A percentile compares a stretch with the other conserved stretches of the same genome.
Evolutionary conservation across 1,140 invertebrate genomes (phyloP).

Genomic region (Asbolus verrucosus): DNA sequence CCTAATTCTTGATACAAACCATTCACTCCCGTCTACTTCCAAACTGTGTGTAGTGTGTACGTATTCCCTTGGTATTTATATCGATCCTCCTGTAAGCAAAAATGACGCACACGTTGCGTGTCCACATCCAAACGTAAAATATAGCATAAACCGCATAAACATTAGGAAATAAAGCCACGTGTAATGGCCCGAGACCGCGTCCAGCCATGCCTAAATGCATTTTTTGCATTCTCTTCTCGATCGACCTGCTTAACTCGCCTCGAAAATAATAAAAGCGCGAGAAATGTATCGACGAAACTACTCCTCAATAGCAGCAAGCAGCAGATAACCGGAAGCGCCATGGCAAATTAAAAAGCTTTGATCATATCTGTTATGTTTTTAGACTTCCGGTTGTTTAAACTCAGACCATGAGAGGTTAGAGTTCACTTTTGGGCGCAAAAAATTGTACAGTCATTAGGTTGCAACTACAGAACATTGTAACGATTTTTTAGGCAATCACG

Average conservation of each 20-base stretch:
- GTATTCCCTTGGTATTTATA: slow-evolving; percentile 45
- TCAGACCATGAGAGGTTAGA: slow-evolving; percentile 8
- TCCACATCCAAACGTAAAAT: slow-evolving; percentile 34
- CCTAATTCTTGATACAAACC: too few relatives aligned
- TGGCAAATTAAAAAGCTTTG: slow-evolving; percentile 20
- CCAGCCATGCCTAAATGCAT: slow-evolving; percentile 22
- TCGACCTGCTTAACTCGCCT: not conserved
- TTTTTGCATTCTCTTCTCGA: slow-evolving; percentile 27
- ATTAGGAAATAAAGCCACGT: slow-evolving; percentile 41
- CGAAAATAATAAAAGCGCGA: not conserved
- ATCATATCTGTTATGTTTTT: slow-evolving; percentile 25
- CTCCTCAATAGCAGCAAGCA: not conserved
- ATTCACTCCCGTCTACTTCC: not conserved
- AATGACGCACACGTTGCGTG: slow-evolving; percentile 45
- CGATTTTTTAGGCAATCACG: too few relatives aligned
- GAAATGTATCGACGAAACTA: not conserved
- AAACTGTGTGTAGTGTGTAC: slow-evolving; percentile 16
- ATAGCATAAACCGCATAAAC: slow-evolving; percentile 39
- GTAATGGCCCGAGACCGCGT: slow-evolving; percentile 11
- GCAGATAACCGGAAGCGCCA: slow-evolving; percentile 4
- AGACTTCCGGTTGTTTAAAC: slow-evolving; percentile 5
- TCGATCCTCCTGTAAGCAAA: slow-evolving; percentile 42
- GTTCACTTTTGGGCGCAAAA: not conserved
- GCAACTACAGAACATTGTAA: too few relatives aligned
- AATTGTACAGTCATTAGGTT: too few relatives aligned